Percentiles rank a stretch among this genome's conserved stretches.
phyloP scores from a whole-genome alignment of 2,888 invertebrate genomes.

The Lasioglossum vierecki region DNA sequence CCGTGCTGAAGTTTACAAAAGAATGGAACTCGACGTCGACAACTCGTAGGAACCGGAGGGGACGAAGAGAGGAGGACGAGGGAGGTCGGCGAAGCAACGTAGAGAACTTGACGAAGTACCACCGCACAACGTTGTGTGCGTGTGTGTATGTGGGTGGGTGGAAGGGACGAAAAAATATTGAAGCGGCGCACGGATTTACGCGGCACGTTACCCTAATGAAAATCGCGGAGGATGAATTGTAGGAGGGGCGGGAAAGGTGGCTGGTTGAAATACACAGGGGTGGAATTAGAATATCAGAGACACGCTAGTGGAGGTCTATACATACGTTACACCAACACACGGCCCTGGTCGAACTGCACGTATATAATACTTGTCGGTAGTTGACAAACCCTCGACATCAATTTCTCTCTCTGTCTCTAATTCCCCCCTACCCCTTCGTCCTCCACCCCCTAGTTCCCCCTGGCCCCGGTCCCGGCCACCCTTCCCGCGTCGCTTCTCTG shows the following conservation, averaged over 20 bases:
- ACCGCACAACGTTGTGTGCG: not conserved
- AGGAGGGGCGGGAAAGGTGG: conserved; percentile 44
- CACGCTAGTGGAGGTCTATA: conserved; percentile 61
- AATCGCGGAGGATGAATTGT: conserved; percentile 74
- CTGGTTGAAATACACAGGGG: conserved; percentile 67
- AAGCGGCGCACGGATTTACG: conserved; percentile 74
- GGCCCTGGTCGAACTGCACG: conserved; percentile 58
- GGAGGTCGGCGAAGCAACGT: not conserved
- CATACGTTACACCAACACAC: conserved; percentile 60
- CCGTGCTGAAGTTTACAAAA: conserved; percentile 63
- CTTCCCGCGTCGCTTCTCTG: conserved; percentile 49
- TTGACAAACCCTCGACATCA: conserved; percentile 82
- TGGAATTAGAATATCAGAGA: conserved; percentile 78
- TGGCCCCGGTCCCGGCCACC: conserved; percentile 21
- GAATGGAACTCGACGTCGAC: conserved; percentile 25
- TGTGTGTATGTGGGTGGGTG: not conserved
- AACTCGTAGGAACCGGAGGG: too few relatives aligned
- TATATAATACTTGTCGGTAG: conserved; percentile 80
- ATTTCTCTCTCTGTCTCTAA: conserved; percentile 76
- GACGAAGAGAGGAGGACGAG: not conserved
- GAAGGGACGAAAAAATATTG: conserved; percentile 39
- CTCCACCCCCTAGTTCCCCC: conserved; percentile 30
- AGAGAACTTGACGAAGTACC: not conserved
- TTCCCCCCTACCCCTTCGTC: conserved; percentile 36
- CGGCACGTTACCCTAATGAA: conserved; percentile 80